Conservation (phyloP, 2,113 vertebrate species). For the Corythoichthys haematopterus region DNA sequence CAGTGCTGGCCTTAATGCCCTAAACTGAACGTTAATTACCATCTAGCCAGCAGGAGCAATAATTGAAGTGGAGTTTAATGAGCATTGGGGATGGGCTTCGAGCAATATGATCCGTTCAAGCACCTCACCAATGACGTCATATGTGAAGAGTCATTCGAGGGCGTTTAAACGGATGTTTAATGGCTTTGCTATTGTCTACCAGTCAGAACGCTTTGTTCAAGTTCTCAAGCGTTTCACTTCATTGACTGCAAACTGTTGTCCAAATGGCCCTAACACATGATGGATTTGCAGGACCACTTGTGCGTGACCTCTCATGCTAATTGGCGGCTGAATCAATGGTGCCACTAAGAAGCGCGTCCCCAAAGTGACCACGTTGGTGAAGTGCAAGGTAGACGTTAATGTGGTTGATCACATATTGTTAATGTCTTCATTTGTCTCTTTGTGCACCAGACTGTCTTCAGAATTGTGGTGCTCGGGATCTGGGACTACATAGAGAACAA, state of each 20-base stretch:
- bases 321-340: slow-evolving; percentile 39
- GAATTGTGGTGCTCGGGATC: slow-evolving; percentile 94
- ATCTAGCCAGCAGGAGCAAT: slow-evolving; percentile 42
- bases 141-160: slow-evolving; percentile 23
- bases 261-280: slow-evolving; percentile 29
- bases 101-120: slow-evolving; percentile 43
- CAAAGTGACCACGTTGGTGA: slow-evolving; percentile 2
- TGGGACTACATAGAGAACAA: slow-evolving; percentile 99
- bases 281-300: slow-evolving; percentile 37
- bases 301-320: slow-evolving; percentile 32
- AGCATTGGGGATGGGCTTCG: slow-evolving; percentile 46
- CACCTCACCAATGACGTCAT: slow-evolving; percentile 39
- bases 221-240: slow-evolving; percentile 1
- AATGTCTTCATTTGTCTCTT: slow-evolving; percentile 31
- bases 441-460: slow-evolving; percentile 84
- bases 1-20: slow-evolving; percentile 42
- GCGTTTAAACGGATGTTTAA: slow-evolving; percentile 12
- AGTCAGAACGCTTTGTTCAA: slow-evolving; percentile 18
- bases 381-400: slow-evolving; percentile 9
- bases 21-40: slow-evolving; percentile 54
- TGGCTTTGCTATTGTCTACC: slow-evolving; percentile 12
- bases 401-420: slow-evolving; percentile 22
- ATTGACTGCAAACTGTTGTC: slow-evolving; percentile 22
- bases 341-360: slow-evolving; percentile 21
- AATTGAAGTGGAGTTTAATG: slow-evolving; percentile 49